Evolutionary conservation across 2,888 invertebrate species (phyloP).

Genomic region (Nemoura dubitans): DNA sequence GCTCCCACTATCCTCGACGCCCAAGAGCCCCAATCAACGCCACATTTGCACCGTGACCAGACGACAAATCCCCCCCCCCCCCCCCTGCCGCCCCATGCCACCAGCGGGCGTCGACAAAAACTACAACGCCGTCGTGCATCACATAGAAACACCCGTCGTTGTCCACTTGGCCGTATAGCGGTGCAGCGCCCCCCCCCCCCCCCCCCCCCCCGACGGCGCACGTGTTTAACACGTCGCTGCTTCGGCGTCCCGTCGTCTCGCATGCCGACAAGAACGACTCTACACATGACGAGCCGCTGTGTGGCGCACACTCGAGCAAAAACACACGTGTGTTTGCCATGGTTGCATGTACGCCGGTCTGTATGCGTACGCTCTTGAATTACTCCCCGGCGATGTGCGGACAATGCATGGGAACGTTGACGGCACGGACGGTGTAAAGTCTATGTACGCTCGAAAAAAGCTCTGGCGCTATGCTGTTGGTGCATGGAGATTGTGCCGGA

Average conservation of each 20-base stretch:
- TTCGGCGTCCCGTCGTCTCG: neutral
- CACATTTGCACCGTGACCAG: neutral
- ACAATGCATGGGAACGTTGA: neutral
- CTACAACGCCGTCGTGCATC: neutral
- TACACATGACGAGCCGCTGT: neutral
- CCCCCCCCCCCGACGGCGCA: neutral
- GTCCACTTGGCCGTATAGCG: neutral
- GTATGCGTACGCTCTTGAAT: too few species aligned
- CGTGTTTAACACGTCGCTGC: neutral
- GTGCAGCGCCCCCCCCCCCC: too few species aligned
- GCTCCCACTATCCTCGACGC: neutral
- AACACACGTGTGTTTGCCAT: too few species aligned
- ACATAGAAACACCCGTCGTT: neutral
- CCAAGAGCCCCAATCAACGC: neutral
- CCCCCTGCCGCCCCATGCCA: neutral
- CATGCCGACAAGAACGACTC: neutral
- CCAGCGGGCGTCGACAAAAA: neutral
- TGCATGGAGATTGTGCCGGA: too few species aligned
- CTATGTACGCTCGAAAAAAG: too few species aligned
- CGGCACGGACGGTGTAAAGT: neutral
- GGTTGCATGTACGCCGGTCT: too few species aligned
- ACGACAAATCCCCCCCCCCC: neutral
- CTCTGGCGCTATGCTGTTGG: too few species aligned
- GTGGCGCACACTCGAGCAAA: too few species aligned
- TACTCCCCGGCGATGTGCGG: neutral